A percentile compares a stretch with the other conserved stretches of the same genome.
These are phyloP conservation scores for Pachycephus smyrnensis DNA, from an alignment of 2,888 invertebrate genomes.

Conservation along the genomic window DNA sequence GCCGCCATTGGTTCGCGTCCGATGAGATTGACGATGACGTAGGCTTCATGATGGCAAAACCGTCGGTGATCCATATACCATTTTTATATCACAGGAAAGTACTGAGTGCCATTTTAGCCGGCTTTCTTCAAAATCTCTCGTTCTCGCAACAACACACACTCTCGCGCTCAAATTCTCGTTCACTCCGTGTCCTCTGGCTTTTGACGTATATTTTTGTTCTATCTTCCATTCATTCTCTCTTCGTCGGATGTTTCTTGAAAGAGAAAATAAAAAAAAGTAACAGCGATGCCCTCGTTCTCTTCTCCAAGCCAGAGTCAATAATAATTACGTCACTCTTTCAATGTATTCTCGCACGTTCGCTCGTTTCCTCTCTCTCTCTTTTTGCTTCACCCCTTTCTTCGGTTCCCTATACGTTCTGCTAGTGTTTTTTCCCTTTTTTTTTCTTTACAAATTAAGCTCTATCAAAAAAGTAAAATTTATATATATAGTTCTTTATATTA, in stretches of 20 bases:
- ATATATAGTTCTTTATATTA: conserved; percentile 54
- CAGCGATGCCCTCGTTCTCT: neutral
- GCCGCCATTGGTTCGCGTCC: neutral
- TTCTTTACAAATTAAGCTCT: conserved; percentile 30
- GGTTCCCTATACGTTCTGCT: conserved; percentile 7
- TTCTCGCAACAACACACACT: neutral
- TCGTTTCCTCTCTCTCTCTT: conserved; percentile 1
- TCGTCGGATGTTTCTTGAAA: neutral
- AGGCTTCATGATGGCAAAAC: conserved; percentile 25
- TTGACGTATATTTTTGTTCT: neutral
- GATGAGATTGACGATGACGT: neutral
- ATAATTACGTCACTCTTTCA: neutral
- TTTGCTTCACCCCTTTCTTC: neutral
- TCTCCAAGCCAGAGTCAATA: neutral
- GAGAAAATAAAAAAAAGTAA: neutral
- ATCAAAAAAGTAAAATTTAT: conserved; percentile 47
- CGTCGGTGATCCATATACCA: conserved; percentile 37
- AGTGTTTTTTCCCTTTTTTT: conserved; percentile 13
- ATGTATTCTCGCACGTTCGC: neutral
- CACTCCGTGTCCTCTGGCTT: neutral
- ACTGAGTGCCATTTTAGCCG: conserved; percentile 29
- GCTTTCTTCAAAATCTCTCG: neutral
- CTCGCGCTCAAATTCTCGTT: neutral
- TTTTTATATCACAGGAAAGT: conserved; percentile 50
- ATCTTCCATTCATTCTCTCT: neutral